These are phyloP conservation scores for Luehdorfia chinensis DNA, from an alignment of 1,140 invertebrate species.

Conservation along the genomic window DNA sequence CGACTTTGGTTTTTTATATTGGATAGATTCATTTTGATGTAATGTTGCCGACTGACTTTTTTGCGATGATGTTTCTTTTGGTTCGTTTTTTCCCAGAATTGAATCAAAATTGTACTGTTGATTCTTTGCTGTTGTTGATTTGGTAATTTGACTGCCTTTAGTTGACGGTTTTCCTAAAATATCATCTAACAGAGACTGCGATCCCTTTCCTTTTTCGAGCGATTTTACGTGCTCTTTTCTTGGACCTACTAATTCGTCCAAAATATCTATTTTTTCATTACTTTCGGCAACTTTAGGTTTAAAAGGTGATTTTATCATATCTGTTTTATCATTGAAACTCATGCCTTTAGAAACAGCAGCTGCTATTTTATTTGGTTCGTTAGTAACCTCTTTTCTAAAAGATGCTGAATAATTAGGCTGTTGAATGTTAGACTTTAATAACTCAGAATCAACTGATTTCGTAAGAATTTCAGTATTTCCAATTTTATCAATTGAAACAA, in stretches of 20 bases:
- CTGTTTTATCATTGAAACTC: conserved; percentile 23
- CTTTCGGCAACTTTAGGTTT: conserved; percentile 42
- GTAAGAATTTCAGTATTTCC: conserved; percentile 14
- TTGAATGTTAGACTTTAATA: conserved; percentile 22
- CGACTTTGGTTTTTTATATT: conserved; percentile 50
- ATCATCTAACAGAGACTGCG: conserved; percentile 61
- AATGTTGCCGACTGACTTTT: conserved; percentile 30
- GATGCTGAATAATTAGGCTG: conserved; percentile 29
- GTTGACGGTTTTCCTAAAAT: conserved; percentile 48
- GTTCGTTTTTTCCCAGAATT: conserved; percentile 47
- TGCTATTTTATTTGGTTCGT: conserved; percentile 24
- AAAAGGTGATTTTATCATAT: conserved; percentile 43
- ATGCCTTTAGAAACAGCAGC: background rate
- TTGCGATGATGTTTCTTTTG: conserved; percentile 32
- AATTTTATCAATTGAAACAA: conserved; percentile 10
- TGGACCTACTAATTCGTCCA: conserved; percentile 35
- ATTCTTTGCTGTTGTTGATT: conserved; percentile 37
- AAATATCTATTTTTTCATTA: conserved; percentile 43
- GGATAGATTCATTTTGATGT: conserved; percentile 25
- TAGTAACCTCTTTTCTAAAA: conserved; percentile 23
- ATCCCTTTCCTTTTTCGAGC: conserved; percentile 55
- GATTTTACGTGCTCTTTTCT: conserved; percentile 46
- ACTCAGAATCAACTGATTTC: conserved; percentile 22
- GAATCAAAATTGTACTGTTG: conserved; percentile 58
- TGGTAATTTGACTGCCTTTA: conserved; percentile 30